A percentile compares a stretch with the other conserved stretches of the same genome.
Conservation (phyloP, 2,797 vertebrate species). For the Danio albolineatus region DNA sequence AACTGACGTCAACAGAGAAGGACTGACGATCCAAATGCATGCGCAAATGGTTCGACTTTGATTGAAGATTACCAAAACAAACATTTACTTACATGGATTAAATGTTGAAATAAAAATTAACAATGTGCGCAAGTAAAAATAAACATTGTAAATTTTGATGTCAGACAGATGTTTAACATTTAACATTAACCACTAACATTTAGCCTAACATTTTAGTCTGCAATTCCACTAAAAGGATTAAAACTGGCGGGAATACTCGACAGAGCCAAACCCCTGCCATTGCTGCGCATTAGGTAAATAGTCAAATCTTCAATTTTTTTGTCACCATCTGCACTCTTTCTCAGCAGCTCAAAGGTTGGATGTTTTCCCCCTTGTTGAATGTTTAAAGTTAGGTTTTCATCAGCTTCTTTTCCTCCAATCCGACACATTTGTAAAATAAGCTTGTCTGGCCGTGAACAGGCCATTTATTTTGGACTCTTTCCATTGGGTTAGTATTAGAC, state of each 20-base stretch:
- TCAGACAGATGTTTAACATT: no score
- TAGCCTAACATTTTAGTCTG: not conserved
- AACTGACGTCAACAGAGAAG: no score
- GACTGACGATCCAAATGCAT: no score
- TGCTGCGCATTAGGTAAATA: not conserved
- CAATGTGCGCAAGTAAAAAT: no score
- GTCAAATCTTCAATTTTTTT: constrained; percentile 65
- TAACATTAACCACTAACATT: no score
- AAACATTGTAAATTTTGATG: no score
- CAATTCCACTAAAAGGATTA: not conserved
- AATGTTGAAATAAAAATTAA: no score
- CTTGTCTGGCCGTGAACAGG: constrained; percentile 41
- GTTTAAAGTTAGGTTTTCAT: constrained; percentile 58
- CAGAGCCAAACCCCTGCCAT: constrained; percentile 67
- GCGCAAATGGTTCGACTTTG: no score
- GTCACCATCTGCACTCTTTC: constrained; percentile 64
- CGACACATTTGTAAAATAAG: constrained; percentile 52
- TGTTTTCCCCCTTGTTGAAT: constrained; percentile 9
- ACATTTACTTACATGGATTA: no score
- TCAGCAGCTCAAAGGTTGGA: constrained; percentile 49
- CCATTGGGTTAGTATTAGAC: constrained; percentile 45
- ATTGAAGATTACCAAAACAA: no score
- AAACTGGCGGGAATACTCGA: constrained; percentile 38
- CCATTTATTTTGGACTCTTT: constrained; percentile 62
- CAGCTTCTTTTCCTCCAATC: constrained; percentile 33